Conservation (phyloP, 1,140 invertebrate species). For the Diachasmimorpha longicaudata region DNA sequence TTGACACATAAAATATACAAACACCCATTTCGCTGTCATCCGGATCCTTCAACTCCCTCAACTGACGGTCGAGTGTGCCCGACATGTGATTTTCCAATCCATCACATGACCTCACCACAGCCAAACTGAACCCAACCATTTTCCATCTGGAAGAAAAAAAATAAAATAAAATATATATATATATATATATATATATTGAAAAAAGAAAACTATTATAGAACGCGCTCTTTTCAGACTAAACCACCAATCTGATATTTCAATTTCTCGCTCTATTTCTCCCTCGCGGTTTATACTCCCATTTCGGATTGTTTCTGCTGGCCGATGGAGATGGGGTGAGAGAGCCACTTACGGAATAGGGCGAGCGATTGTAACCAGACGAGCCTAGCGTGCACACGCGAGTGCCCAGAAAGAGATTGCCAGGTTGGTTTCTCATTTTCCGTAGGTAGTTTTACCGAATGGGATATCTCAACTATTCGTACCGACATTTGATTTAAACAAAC, state of each 20-base stretch:
- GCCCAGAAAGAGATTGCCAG: neutral
- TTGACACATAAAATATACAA: constrained; percentile 21
- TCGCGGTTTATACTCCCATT: neutral
- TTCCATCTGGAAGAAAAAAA: constrained; percentile 17
- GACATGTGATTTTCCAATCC: constrained; percentile 37
- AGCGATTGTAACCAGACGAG: neutral
- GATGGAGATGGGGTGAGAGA: neutral
- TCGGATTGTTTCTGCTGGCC: neutral
- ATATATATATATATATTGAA: too few relatives aligned
- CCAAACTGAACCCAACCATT: constrained; percentile 8
- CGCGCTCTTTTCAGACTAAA: neutral
- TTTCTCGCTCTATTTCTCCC: neutral
- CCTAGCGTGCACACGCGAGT: neutral
- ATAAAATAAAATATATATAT: too few relatives aligned
- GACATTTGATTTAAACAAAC: too few relatives aligned
- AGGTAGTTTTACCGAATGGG: too few relatives aligned
- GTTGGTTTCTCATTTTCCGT: neutral
- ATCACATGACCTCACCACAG: constrained; percentile 4
- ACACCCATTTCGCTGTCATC: constrained; percentile 50
- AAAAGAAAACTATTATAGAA: neutral
- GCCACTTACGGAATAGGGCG: neutral
- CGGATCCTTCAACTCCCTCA: constrained; percentile 41
- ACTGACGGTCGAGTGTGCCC: constrained; percentile 34
- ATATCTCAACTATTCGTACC: too few relatives aligned
- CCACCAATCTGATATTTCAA: constrained; percentile 3